Conservation (phyloP, 2,797 vertebrate species). For the Pseudochirops cupreus region DNA sequence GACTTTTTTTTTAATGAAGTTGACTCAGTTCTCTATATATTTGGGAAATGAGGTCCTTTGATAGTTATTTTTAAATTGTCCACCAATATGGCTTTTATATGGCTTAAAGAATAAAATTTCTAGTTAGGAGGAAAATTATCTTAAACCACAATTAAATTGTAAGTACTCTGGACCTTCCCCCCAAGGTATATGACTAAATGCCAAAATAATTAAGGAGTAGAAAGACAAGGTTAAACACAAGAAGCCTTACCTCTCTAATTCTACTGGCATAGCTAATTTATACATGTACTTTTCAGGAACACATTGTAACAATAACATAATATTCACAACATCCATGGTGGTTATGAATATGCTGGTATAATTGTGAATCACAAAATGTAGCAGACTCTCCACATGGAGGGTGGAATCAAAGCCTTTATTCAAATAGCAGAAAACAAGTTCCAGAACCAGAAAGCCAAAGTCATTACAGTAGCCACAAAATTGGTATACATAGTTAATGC, state of each 20-base stretch:
- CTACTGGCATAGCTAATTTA: neutral
- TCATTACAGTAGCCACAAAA: too few species aligned
- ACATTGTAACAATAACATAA: too few species aligned
- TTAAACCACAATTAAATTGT: neutral
- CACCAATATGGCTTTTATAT: neutral
- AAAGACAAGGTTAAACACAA: neutral
- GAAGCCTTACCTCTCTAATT: neutral
- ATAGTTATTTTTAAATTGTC: neutral
- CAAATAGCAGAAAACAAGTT: too few species aligned
- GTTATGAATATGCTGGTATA: too few species aligned
- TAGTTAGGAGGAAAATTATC: neutral
- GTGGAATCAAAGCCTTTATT: too few species aligned
- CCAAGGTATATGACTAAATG: neutral
- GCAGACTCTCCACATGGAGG: too few species aligned
- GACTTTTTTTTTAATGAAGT: neutral
- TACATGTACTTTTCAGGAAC: neutral
- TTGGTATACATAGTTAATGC: too few species aligned
- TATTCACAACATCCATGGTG: too few species aligned
- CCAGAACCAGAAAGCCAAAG: too few species aligned
- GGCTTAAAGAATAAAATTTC: neutral
- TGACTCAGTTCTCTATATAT: neutral
- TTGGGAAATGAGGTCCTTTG: neutral
- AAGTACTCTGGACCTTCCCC: neutral
- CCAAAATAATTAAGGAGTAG: neutral
- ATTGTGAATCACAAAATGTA: too few species aligned